Conservation (phyloP, 2,888 invertebrate species). For the Ennomos quercinarius region DNA sequence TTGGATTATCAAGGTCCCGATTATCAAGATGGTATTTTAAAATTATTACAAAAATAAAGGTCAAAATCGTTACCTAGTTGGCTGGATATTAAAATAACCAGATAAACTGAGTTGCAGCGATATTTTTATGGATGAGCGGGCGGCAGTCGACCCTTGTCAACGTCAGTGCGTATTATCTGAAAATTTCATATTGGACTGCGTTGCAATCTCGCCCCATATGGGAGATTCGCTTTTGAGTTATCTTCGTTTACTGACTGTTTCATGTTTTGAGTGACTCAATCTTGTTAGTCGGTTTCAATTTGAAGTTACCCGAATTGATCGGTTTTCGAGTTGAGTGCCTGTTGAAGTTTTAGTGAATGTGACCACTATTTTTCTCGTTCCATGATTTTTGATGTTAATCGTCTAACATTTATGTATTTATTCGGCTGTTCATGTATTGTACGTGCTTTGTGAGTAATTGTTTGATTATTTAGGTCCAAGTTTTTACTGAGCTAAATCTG, state of each 20-base stretch:
- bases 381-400: too few relatives aligned
- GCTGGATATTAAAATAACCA: conserved; percentile 64
- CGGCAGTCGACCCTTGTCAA: conserved; percentile 76
- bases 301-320: too few relatives aligned
- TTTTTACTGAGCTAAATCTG: too few relatives aligned
- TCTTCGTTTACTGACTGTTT: conserved; percentile 19
- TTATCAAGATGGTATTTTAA: too few relatives aligned
- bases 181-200: conserved; percentile 76
- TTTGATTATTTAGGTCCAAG: too few relatives aligned
- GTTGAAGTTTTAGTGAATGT: too few relatives aligned
- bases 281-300: not conserved
- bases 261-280: conserved; percentile 8
- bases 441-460: too few relatives aligned
- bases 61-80: conserved; percentile 17
- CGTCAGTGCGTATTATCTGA: conserved; percentile 74
- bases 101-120: conserved; percentile 67
- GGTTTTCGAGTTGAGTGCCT: too few relatives aligned
- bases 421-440: too few relatives aligned
- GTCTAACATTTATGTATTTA: too few relatives aligned
- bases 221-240: conserved; percentile 23
- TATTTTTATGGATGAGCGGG: conserved; percentile 73
- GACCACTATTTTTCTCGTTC: too few relatives aligned
- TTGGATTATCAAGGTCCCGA: too few relatives aligned
- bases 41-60: not conserved
- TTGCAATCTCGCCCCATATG: conserved; percentile 46